These are phyloP conservation scores for Periphyllus acericola DNA, from an alignment of 2,888 invertebrate species.

Conservation along the genomic window DNA sequence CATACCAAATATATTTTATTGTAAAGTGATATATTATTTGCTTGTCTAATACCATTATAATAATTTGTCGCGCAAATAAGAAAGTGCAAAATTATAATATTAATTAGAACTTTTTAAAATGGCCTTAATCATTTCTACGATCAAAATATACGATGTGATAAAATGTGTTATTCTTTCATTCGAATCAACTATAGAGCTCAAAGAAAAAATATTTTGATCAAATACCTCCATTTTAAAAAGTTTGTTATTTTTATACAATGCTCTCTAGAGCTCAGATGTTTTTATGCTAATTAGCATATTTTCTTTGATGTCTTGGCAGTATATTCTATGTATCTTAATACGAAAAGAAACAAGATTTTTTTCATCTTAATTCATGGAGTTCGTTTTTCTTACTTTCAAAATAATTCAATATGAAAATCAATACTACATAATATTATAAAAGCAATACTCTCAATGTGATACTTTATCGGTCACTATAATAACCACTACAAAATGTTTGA, in stretches of 20 bases:
- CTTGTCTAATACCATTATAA: not conserved
- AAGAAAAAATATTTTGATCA: not conserved
- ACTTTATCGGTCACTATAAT: not conserved
- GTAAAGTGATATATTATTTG: not conserved
- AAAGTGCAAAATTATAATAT: not conserved
- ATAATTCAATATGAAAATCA: not conserved
- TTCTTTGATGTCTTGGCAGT: not conserved
- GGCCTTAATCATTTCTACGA: not conserved
- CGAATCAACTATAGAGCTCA: not conserved
- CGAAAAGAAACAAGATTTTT: not conserved
- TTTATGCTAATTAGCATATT: conserved; percentile 8
- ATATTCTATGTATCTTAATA: not conserved
- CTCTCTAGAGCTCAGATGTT: not conserved
- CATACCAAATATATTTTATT: not conserved
- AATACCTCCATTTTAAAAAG: not conserved
- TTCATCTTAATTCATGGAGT: not conserved
- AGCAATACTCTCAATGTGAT: too few relatives aligned
- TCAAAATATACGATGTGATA: not conserved
- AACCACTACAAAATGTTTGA: too few relatives aligned
- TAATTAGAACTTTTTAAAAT: not conserved
- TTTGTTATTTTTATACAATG: not conserved
- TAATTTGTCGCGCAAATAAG: not conserved
- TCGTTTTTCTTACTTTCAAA: not conserved
- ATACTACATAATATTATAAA: too few relatives aligned
- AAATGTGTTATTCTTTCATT: not conserved